These are phyloP conservation scores for Eublepharis macularius DNA, from an alignment of 2,113 vertebrate species.

Conservation along the genomic window DNA sequence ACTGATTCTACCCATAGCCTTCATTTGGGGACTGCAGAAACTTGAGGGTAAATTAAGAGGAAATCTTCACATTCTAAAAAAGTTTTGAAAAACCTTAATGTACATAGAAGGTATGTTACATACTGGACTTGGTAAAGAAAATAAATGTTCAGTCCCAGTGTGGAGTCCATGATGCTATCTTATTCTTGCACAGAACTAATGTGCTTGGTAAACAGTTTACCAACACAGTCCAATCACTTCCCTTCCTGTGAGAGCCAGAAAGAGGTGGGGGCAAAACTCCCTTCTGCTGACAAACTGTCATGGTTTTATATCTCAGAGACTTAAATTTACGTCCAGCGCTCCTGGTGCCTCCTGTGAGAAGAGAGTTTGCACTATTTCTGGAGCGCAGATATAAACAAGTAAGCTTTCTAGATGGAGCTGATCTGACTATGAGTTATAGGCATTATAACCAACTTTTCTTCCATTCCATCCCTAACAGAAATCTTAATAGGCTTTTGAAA, in stretches of 20 bases:
- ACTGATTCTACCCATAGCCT: not conserved
- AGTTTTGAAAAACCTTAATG: not conserved
- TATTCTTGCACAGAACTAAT: not conserved
- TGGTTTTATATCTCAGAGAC: slow-evolving; percentile 35
- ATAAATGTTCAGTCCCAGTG: slow-evolving; percentile 21
- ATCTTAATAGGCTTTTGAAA: slow-evolving; percentile 81
- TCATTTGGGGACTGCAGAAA: not conserved
- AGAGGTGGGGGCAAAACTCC: not conserved
- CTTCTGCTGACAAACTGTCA: slow-evolving; percentile 1
- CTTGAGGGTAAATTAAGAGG: not conserved
- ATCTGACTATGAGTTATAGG: slow-evolving; percentile 74
- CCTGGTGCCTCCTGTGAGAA: not conserved
- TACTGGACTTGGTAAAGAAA: slow-evolving; percentile 18
- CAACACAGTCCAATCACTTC: not conserved
- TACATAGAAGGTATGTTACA: not conserved
- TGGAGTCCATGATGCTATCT: slow-evolving; percentile 4
- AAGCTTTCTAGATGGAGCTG: slow-evolving; percentile 50
- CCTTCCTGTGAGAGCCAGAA: slow-evolving; percentile 18
- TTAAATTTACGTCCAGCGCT: slow-evolving; percentile 43
- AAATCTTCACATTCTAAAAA: not conserved
- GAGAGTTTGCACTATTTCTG: slow-evolving; percentile 37
- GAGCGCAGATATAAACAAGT: slow-evolving; percentile 57
- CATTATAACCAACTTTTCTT: slow-evolving; percentile 75
- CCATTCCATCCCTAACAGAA: slow-evolving; percentile 71
- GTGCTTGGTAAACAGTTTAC: slow-evolving; percentile 6